These are phyloP conservation scores for Melanotaenia duboulayi DNA, from an alignment of 2,113 vertebrate species.

Conservation along the genomic window DNA sequence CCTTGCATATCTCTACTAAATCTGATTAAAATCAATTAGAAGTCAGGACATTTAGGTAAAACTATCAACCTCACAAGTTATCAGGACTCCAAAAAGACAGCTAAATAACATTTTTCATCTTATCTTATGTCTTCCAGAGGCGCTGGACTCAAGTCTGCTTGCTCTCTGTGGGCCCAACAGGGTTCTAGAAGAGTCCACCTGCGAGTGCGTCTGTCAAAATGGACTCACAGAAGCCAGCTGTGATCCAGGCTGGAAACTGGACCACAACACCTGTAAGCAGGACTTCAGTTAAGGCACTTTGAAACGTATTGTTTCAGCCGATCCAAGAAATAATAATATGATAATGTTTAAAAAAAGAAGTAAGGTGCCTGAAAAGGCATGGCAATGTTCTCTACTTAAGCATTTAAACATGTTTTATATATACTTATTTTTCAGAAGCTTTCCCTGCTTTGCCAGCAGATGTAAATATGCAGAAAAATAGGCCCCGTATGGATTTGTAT, in stretches of 20 bases:
- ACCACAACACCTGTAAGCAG: conserved; percentile 73
- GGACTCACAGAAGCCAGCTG: conserved; percentile 81
- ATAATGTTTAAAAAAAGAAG: background rate
- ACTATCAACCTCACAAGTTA: background rate
- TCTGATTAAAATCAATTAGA: background rate
- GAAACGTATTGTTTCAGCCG: background rate
- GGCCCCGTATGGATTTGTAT: background rate
- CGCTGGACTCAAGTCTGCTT: conserved; percentile 68
- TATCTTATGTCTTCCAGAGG: conserved; percentile 57
- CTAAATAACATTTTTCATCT: background rate
- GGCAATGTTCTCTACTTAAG: too few species aligned
- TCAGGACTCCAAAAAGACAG: background rate
- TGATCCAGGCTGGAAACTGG: conserved; percentile 78
- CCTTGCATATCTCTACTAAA: background rate
- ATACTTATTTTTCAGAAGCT: too few species aligned
- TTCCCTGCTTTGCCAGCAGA: too few species aligned
- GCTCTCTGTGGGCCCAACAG: conserved; percentile 80
- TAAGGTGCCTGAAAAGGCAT: too few species aligned
- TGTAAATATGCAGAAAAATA: background rate
- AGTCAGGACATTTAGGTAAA: background rate
- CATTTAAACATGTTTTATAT: too few species aligned
- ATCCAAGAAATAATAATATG: background rate
- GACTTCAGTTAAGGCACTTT: background rate
- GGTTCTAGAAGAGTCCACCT: conserved; percentile 74
- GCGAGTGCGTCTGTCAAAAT: conserved; percentile 79